phyloP scores from a whole-genome alignment of 2,797 vertebrate genomes.

The Tokudaia muenninki region DNA sequence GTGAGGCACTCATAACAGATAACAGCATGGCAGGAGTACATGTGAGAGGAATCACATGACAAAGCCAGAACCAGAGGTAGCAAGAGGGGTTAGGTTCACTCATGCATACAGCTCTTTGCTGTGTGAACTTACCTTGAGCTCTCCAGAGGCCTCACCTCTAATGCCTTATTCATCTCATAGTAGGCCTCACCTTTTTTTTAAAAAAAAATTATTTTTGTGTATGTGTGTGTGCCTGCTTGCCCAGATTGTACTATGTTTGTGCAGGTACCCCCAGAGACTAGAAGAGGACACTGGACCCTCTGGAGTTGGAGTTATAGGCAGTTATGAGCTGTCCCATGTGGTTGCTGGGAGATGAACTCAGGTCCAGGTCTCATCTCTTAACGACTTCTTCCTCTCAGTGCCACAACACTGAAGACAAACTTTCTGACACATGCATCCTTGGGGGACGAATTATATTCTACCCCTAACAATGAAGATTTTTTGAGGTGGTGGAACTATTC shows the following conservation, averaged over 20 bases:
- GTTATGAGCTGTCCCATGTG: not conserved
- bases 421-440: not conserved
- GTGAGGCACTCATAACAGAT: not conserved
- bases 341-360: not conserved
- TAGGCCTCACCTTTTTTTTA: not conserved
- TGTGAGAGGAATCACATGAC: not conserved
- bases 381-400: not conserved
- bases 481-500: conserved; percentile 11
- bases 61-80: not conserved
- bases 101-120: not conserved
- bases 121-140: not conserved
- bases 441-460: not conserved
- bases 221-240: not conserved
- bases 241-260: not conserved
- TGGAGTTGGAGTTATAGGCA: not conserved
- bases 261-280: not conserved
- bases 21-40: not conserved
- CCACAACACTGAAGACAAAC: not conserved
- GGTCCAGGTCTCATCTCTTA: not conserved
- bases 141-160: not conserved
- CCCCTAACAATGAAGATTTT: conserved; percentile 2
- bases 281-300: not conserved
- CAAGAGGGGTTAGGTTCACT: not conserved
- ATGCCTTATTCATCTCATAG: not conserved
- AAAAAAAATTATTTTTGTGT: not conserved